These are phyloP conservation scores for Florisuga fusca DNA, from an alignment of 2,797 vertebrate species.

Conservation along the genomic window DNA sequence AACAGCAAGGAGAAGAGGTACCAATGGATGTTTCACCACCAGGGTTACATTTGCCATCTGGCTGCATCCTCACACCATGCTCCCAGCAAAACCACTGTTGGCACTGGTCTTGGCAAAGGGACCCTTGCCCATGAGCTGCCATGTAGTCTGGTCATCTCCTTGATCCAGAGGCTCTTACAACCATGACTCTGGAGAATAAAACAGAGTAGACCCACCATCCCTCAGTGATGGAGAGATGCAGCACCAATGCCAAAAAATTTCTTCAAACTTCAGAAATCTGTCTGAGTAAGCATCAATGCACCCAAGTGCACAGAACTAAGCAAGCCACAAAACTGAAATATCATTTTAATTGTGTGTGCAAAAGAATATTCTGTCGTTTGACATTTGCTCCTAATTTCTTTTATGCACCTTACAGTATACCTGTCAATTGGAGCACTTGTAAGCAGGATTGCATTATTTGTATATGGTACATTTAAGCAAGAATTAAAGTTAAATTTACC, in stretches of 20 bases:
- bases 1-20: neutral
- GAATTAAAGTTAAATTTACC: neutral
- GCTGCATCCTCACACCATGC: neutral
- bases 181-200: neutral
- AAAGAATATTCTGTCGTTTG: neutral
- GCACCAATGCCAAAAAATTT: neutral
- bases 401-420: neutral
- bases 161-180: neutral
- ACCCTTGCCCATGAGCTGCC: accelerated
- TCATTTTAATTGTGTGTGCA: neutral
- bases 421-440: neutral
- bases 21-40: neutral
- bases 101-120: neutral
- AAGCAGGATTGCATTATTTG: neutral
- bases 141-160: neutral
- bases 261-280: accelerated
- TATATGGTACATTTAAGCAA: neutral
- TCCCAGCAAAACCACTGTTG: neutral
- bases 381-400: neutral
- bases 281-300: neutral
- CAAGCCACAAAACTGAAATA: neutral
- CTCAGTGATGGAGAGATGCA: neutral
- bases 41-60: neutral
- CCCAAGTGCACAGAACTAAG: neutral
- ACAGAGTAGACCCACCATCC: neutral